Base-by-base conservation (phyloP, 2,888 invertebrate genomes). In the Scaptomyza tumidula region DNA sequence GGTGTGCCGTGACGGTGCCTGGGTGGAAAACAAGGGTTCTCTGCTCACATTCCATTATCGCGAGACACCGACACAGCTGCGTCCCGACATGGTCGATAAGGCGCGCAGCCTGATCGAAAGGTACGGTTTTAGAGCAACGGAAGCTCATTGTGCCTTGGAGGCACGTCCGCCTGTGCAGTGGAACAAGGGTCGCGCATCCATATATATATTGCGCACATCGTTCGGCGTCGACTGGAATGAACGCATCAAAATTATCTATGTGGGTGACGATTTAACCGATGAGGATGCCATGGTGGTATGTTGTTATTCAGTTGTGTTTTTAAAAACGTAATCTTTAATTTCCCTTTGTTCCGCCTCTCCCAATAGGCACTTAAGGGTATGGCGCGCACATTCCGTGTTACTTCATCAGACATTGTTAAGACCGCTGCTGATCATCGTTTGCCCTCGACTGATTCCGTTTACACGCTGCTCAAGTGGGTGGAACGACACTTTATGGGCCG, bases 151-250 rank as follows among this genome's bases (percentile, higher is more conserved):
- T 88, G 97, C 97, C 0, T 93, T 97, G n/a, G 97, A 98, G 91
- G 97, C 97, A 0, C 95, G 96, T 77, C 97, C 97, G 6, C 97
- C 97, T 0, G 97, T 98, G 0, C 95, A 96, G 88, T 98, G 98
- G 98, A 96, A 98, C 91, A 97, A 98, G 92, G 94, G 95, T 74
- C 95, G 97, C 43, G 98, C 98, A 10, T 97, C 97, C 0, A 97
- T 98, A 90, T 97, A 98, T 91, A 98, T 98, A 80, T 92, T 98
- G 68, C 94, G 97, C 68, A 97, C 97, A 3, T 97, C 97, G 0
- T 98, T 97, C 89, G 98, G 97, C 1, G 94, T 97, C 19, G 97
- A 98, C 91, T 98, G 97, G 97, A 96, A 96, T 89, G 97, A 97
- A 90, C 94, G 97, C 65, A 96, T 97, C 80, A 94, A 97, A 86